Evolutionary conservation across 2,113 vertebrate species (phyloP), one percentile per base, ranked within the genome.

Genomic region (Calonectris borealis): DNA sequence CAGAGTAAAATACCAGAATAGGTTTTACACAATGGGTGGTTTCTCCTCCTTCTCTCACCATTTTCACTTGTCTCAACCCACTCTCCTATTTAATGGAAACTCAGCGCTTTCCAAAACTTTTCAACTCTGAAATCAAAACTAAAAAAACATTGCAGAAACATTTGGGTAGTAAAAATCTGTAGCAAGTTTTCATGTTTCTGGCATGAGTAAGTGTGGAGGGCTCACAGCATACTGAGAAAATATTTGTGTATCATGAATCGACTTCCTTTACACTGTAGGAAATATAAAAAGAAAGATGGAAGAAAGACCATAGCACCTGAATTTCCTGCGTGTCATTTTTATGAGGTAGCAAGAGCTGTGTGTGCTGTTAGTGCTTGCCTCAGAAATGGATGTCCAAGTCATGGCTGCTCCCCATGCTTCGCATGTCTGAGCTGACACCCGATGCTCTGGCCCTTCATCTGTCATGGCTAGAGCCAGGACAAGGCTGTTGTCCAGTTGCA

Each of bases 1-100:
- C 62, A 70, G 76, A 81, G 61, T 91, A 96, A 96, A 78, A 78
- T 80, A 90, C 69, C 60, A 83, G 38, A 61, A 83, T 75, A 93
- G 78, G 65, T 90, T 96, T 95, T 76, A 88, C 55, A 51, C 32
- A 2, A 88, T 24, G 60, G 29, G 46, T 88, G 26, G 54, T 62
- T 93, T 83, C n/a, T 11, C 10, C 25, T 88, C 42, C 31, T 68
- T 58, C 36, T 83, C 42, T 73, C 49, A 86, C 44, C 7, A 14
- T 76, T 93, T 95, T 91, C 48, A 46, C 42, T 82, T 78, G 8
- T 60, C 42, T 91, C 64, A 84, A 72, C 24, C 34, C 19, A 16
- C 26, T 76, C 69, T 90, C 38, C 12, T 77, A n/a, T 49, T 89
- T 65, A 84, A 81, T 54, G 46, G 60, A 73, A 94, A 72, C 27